Base-by-base conservation (phyloP, 2,888 invertebrate species). In the Nebria brevicollis region DNA sequence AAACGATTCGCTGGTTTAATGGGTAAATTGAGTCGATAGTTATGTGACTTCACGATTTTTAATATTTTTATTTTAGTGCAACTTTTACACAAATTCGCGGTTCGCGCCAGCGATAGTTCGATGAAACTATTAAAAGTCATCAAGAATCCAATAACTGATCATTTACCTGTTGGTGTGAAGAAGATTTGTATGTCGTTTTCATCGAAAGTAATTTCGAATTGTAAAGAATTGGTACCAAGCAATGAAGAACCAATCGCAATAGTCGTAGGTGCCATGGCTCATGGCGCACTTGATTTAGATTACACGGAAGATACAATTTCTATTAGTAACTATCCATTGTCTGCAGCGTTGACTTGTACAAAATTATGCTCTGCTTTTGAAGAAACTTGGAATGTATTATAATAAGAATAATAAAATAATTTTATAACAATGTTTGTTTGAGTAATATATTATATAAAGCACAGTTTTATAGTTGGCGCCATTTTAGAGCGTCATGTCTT, bases 261-360 rank as follows among this genome's bases (percentile, higher is more conserved):
- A 84, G 94, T 98, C 2, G 91, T 99, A 82, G 99, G 99, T 66
- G 98, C 99, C 2, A 98, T 99, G 95, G 99, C 99, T 0, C 97
- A 98, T 90, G 99, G 99, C 79, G 95, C 95, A 89, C 94, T 99
- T 83, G 92, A 93, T 85, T 90, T 91, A 0, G 97, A 98, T 89
- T 99, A 98, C 89, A 93, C 94, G 0, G 98, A 99, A 90, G 96
- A 95, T 83, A 93, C 94, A 0, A 91, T 97, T 86, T 97, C 99
- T 2, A 95, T 99, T 81, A 98, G 98, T 88, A 97, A 96, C 88
- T 99, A 98, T 90, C 99, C 99, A 2, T 90, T 99, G 66, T 99
- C 98, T 65, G 99, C 96, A 26, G 99, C 99, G 10, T 91, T 99
- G 81, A 95, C 99, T 0, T 99, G 99, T 90, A 94, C 97, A 34